Percentiles rank a stretch among this genome's conserved stretches.
Conservation (phyloP, 2,113 vertebrate species). For the Nothocercus nigrocapillus region DNA sequence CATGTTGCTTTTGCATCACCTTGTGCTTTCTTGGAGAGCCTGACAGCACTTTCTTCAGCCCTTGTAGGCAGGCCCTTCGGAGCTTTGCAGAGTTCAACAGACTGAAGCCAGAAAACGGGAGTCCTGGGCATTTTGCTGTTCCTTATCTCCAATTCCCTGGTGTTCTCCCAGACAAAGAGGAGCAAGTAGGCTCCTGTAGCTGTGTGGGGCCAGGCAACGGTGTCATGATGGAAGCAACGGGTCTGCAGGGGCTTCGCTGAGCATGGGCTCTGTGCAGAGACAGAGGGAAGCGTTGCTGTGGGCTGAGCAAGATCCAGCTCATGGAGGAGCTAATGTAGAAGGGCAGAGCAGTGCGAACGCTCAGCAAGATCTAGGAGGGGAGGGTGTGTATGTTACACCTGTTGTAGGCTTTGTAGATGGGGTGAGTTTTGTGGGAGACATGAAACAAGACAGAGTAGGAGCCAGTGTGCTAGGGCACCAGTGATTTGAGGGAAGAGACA, state of each 20-base stretch:
- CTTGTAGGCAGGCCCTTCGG: background rate
- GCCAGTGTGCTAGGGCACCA: rapidly evolving
- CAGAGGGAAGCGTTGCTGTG: background rate
- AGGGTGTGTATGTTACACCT: background rate
- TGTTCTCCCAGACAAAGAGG: background rate
- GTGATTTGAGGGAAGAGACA: background rate
- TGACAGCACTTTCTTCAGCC: background rate
- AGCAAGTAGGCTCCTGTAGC: background rate
- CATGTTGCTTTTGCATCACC: background rate
- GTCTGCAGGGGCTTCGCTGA: background rate
- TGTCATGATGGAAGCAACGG: rapidly evolving
- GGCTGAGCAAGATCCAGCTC: background rate
- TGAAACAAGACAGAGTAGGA: background rate
- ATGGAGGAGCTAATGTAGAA: background rate
- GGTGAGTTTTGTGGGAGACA: background rate
- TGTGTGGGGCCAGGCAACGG: rapidly evolving
- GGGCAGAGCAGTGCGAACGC: background rate
- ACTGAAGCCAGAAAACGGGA: background rate
- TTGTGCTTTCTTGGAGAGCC: background rate
- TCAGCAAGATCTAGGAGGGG: background rate
- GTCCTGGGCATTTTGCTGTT: background rate
- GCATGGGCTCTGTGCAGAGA: background rate
- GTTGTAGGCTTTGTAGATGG: background rate
- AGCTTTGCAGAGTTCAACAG: background rate
- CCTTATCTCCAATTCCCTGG: background rate